Evolutionary conservation across 2,888 invertebrate species (phyloP).

Genomic region (Campaea margaritaria): DNA sequence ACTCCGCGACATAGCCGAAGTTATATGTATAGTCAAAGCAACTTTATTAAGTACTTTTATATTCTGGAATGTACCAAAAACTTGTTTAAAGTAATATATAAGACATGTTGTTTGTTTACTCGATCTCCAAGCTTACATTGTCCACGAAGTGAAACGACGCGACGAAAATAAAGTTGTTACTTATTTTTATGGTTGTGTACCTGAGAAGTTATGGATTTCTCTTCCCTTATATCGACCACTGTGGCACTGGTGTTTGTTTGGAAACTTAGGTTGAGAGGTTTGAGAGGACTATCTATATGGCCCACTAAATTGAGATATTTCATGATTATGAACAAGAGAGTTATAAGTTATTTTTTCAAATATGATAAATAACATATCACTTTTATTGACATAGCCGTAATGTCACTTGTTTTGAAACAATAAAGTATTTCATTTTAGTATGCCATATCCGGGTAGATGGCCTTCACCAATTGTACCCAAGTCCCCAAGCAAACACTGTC

Average conservation of each 20-base stretch:
- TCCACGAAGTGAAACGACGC: slow-evolving; percentile 53
- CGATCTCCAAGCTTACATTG: slow-evolving; percentile 54
- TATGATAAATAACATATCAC: too few relatives aligned
- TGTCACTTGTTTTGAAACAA: too few relatives aligned
- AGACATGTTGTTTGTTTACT: slow-evolving; percentile 66
- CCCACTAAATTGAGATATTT: not conserved
- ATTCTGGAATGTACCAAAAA: not conserved
- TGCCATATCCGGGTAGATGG: too few relatives aligned
- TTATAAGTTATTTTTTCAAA: too few relatives aligned
- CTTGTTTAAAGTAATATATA: slow-evolving; percentile 34
- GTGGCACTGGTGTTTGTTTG: slow-evolving; percentile 32
- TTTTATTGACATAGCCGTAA: too few relatives aligned
- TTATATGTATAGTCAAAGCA: too few relatives aligned
- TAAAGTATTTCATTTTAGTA: too few relatives aligned
- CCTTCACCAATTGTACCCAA: too few relatives aligned
- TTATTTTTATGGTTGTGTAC: slow-evolving; percentile 51
- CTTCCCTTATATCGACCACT: slow-evolving; percentile 28
- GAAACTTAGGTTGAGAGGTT: slow-evolving; percentile 9
- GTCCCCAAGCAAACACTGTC: too few relatives aligned
- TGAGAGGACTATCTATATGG: not conserved
- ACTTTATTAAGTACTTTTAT: not conserved
- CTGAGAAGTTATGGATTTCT: slow-evolving; percentile 40
- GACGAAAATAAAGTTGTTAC: slow-evolving; percentile 58
- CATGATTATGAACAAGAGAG: too few relatives aligned
- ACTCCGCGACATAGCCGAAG: too few relatives aligned